Conservation (phyloP, 2,888 invertebrate species). For the Smittia aterrima region DNA sequence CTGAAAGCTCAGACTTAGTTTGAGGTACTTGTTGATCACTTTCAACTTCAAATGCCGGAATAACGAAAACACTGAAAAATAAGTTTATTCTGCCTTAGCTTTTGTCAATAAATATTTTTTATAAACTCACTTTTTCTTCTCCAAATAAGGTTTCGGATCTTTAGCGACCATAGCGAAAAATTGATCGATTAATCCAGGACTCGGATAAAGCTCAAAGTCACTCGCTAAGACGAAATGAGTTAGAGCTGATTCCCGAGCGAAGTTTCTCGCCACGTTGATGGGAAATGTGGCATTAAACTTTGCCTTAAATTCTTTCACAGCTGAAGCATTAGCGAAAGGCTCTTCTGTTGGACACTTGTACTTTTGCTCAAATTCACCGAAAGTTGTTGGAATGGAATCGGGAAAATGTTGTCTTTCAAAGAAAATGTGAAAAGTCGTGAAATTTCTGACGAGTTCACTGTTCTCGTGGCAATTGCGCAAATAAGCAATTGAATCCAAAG, state of each 20-base stretch:
- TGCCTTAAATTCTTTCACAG: conserved; percentile 65
- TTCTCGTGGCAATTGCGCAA: too few relatives aligned
- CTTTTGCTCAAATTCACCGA: too few relatives aligned
- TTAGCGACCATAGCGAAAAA: conserved; percentile 73
- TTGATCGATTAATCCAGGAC: conserved; percentile 69
- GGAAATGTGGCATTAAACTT: conserved; percentile 76
- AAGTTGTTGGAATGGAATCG: too few relatives aligned
- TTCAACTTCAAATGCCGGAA: conserved; percentile 80
- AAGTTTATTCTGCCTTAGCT: not conserved
- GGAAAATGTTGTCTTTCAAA: too few relatives aligned
- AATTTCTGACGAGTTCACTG: too few relatives aligned
- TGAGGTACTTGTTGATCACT: conserved; percentile 44
- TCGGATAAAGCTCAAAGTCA: conserved; percentile 87
- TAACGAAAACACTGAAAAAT: conserved; percentile 73
- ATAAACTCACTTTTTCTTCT: not conserved
- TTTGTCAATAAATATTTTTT: conserved; percentile 4
- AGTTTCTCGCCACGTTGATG: conserved; percentile 82
- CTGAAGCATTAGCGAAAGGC: not conserved
- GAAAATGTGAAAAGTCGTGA: too few relatives aligned
- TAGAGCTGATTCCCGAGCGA: conserved; percentile 77
- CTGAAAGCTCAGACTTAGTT: conserved; percentile 44
- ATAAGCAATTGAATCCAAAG: too few relatives aligned
- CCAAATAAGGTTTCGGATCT: not conserved
- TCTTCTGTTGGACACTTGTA: too few relatives aligned
- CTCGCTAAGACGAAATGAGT: too few relatives aligned